Evolutionary conservation across 2,113 vertebrate genomes (phyloP), one percentile per base, ranked within the genome.

Genomic region (Mandrillus leucophaeus): DNA sequence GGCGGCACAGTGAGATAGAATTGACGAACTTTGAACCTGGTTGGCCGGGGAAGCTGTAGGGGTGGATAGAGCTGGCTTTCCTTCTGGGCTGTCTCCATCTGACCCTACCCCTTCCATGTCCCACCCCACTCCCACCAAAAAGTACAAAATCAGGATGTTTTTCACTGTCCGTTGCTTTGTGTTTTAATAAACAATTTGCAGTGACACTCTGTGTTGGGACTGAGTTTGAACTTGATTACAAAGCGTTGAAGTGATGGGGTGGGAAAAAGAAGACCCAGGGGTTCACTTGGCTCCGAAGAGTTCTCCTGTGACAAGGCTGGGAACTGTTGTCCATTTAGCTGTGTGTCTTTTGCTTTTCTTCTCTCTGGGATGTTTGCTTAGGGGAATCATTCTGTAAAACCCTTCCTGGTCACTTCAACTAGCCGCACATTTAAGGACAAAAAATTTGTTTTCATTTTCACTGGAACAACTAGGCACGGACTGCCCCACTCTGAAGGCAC

Each of bases 101-200:
- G 94, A 93, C 38, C 23, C 5, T 91, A 85, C 87, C 93, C 93
- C 43, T 96, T 83, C 79, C 85, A 25, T 86, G 64, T 92, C 96
- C 97, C 88, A 68, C 84, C 96, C 94, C 30, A 89, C 78, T 95
- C 90, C 97, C 96, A 97, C 94, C 68, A 95, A 97, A 90, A 81
- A 72, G 48, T 8, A 98, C 98, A 98, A 95, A 97, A 98, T 98
- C 97, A 98, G 97, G 97, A 85, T 93, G 92, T 96, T 98, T 97
- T 98, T 98, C 98, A 76, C 97, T 98, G 97, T 95, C 98, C 97
- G 64, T 98, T 99, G 98, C 98, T 98, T 98, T 98, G 96, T 98
- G 98, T 98, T 98, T 92, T 30, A 98, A 98, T 98, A 98, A 98
- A 98, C 98, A 98, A 98, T 98, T 98, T 98, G 98, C 98, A 97